A percentile compares a stretch with the other conserved stretches of the same genome.
These are phyloP conservation scores for Panopea generosa DNA, from an alignment of 2,888 invertebrate genomes.

Conservation along the genomic window DNA sequence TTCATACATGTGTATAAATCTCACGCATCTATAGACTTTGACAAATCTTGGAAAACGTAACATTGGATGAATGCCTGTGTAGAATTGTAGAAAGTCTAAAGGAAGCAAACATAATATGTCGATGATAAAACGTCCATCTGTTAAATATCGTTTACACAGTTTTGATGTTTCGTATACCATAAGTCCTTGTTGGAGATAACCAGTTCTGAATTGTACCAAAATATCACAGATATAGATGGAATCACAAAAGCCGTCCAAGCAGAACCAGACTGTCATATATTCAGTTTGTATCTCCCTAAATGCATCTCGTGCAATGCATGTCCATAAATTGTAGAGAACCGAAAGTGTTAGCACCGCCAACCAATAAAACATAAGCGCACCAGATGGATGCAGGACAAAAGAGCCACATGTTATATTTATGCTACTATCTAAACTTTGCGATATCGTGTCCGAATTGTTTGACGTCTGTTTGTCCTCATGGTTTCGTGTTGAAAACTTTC, in stretches of 20 bases:
- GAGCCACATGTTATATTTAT: constrained; percentile 35
- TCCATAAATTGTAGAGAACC: constrained; percentile 98
- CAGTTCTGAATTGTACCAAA: constrained; percentile 95
- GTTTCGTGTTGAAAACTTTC: constrained; percentile 96
- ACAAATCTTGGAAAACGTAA: constrained; percentile 88
- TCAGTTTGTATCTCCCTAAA: constrained; percentile 93
- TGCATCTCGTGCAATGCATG: constrained; percentile 96
- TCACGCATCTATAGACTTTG: constrained; percentile 92
- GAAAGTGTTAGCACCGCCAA: constrained; percentile 94
- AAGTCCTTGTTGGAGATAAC: constrained; percentile 94
- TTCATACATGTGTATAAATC: constrained; percentile 97
- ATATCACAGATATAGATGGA: constrained; percentile 95
- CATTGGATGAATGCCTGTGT: constrained; percentile 90
- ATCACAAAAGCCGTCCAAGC: constrained; percentile 92
- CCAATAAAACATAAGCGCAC: constrained; percentile 98
- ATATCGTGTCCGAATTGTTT: constrained; percentile 28
- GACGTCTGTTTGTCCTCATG: constrained; percentile 62
- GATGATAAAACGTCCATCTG: constrained; percentile 93
- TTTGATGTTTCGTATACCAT: constrained; percentile 97
- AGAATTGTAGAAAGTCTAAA: constrained; percentile 94
- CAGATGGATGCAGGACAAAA: constrained; percentile 94
- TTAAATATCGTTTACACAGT: constrained; percentile 94
- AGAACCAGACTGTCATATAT: constrained; percentile 77
- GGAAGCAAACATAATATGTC: constrained; percentile 94
- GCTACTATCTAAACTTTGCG: constrained; percentile 6